phyloP scores from a whole-genome alignment of 2,797 vertebrate genomes.

The Delichon dasypus region DNA sequence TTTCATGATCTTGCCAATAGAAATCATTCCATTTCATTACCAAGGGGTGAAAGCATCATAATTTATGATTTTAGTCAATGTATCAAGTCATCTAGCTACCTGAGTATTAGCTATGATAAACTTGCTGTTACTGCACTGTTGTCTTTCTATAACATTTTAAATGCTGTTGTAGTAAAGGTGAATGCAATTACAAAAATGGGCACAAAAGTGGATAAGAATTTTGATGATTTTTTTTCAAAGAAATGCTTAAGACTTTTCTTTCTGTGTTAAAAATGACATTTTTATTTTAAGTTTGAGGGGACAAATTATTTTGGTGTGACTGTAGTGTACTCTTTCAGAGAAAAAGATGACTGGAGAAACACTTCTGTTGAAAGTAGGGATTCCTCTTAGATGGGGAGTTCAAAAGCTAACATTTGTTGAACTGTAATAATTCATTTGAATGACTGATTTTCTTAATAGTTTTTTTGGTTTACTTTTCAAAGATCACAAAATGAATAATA shows the following conservation, averaged over 20 bases:
- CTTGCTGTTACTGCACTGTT: background rate
- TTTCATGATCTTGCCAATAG: background rate
- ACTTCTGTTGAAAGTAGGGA: background rate
- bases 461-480: background rate
- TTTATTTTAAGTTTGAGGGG: background rate
- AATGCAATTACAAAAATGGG: background rate
- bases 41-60: background rate
- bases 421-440: conserved; percentile 61
- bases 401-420: conserved; percentile 59
- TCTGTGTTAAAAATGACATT: background rate
- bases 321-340: background rate
- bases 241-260: background rate
- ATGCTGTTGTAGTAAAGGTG: background rate
- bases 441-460: conserved; percentile 49
- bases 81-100: background rate
- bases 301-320: background rate
- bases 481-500: conserved; percentile 59
- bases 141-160: background rate
- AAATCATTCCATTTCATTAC: background rate
- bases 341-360: background rate
- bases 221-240: background rate
- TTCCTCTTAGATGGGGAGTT: background rate
- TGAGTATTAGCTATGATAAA: background rate
- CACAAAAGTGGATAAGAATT: background rate
- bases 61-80: background rate